Conservation (phyloP, 2,797 vertebrate species). For the Microctenopoma stevenorrisi region DNA sequence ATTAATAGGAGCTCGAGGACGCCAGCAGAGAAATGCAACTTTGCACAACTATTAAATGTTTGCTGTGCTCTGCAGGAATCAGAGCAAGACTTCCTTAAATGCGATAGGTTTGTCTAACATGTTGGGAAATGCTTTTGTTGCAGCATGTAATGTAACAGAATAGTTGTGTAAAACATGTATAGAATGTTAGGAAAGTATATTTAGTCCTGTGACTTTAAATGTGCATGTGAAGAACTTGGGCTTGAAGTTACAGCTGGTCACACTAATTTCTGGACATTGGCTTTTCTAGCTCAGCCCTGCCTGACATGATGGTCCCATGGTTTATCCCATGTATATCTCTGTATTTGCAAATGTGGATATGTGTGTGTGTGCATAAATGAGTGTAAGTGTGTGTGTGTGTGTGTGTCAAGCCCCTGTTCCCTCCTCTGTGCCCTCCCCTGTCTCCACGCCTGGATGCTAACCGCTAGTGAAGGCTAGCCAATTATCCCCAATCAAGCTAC, state of each 20-base stretch:
- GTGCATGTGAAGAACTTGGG: slow-evolving; percentile 3
- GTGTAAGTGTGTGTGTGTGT: slow-evolving; percentile 48
- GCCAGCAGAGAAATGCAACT: slow-evolving; percentile 73
- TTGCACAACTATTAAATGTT: slow-evolving; percentile 73
- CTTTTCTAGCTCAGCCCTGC: slow-evolving; percentile 44
- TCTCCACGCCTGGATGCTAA: slow-evolving; percentile 80
- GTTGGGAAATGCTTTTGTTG: slow-evolving; percentile 6
- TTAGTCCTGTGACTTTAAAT: slow-evolving; percentile 2
- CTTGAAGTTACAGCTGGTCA: slow-evolving; percentile 37
- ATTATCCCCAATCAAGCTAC: slow-evolving; percentile 86
- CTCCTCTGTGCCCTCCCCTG: slow-evolving; percentile 78
- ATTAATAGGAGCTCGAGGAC: slow-evolving; percentile 70
- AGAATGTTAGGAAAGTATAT: slow-evolving; percentile 3
- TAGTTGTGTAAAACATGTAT: neutral
- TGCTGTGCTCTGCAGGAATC: slow-evolving; percentile 60
- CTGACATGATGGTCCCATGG: slow-evolving; percentile 53
- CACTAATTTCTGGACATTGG: slow-evolving; percentile 56
- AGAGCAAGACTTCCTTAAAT: slow-evolving; percentile 36
- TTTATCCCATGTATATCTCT: slow-evolving; percentile 45
- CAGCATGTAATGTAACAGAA: neutral
- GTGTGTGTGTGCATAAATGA: slow-evolving; percentile 17
- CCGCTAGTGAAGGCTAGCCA: slow-evolving; percentile 82
- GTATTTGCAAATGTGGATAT: slow-evolving; percentile 50
- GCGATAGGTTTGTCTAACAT: slow-evolving; percentile 50
- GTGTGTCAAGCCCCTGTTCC: slow-evolving; percentile 72